These are phyloP conservation scores for Acrobasis consociella DNA, from an alignment of 2,888 invertebrate species.

Conservation along the genomic window DNA sequence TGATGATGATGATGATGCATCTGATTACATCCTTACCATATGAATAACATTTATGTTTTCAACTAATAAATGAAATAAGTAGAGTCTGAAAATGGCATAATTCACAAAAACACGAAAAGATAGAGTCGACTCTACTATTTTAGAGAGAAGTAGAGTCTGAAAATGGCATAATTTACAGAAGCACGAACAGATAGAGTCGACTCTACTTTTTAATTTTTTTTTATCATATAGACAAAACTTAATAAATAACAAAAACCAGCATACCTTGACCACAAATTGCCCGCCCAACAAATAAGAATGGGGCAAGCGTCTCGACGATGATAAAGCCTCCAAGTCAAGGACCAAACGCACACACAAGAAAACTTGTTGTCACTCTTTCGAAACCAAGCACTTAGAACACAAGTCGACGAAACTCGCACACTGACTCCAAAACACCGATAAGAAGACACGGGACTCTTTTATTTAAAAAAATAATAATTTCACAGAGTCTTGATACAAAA, in stretches of 20 bases:
- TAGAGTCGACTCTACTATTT: not conserved
- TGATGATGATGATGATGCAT: no score
- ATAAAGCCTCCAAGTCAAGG: conserved; percentile 77
- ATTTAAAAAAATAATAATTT: conserved; percentile 29
- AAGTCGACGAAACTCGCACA: conserved; percentile 35
- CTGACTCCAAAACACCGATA: conserved; percentile 38
- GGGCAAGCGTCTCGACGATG: conserved; percentile 48
- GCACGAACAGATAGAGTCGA: not conserved
- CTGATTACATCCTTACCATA: no score
- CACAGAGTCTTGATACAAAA: conserved; percentile 41
- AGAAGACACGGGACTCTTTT: conserved; percentile 26
- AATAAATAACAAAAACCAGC: conserved; percentile 28
- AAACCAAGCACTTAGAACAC: conserved; percentile 55
- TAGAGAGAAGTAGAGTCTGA: no score
- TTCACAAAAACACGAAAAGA: not conserved
- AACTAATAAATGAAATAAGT: no score
- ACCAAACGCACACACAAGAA: conserved; percentile 66
- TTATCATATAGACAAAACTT: not conserved
- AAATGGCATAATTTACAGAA: no score
- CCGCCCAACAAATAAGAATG: conserved; percentile 58
- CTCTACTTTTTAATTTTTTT: not conserved
- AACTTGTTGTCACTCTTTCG: conserved; percentile 74
- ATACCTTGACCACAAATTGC: conserved; percentile 64
- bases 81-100: no score
- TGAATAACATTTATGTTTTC: no score